These are phyloP conservation scores for Epinotia brunnichana DNA, from an alignment of 2,888 invertebrate species.

Conservation along the genomic window DNA sequence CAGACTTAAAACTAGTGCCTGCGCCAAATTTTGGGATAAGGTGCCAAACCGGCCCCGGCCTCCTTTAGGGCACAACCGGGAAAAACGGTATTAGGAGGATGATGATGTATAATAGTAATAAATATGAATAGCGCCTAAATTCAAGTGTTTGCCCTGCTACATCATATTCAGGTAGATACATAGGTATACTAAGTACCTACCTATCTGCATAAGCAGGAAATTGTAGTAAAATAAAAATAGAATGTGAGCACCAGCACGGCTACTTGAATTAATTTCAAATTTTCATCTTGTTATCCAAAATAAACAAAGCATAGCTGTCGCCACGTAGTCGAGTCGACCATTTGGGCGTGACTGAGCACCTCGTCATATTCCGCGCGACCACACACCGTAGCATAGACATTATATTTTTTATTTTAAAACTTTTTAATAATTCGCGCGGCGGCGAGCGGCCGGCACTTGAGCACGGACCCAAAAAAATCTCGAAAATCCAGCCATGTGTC, in stretches of 20 bases:
- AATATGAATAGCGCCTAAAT: no score
- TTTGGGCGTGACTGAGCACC: slow-evolving; percentile 61
- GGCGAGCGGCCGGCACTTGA: slow-evolving; percentile 72
- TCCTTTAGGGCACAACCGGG: no score
- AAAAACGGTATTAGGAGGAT: no score
- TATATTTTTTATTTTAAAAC: slow-evolving; percentile 72
- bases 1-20: no score
- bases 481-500: slow-evolving; percentile 77
- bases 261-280: slow-evolving; percentile 24
- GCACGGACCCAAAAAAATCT: slow-evolving; percentile 79
- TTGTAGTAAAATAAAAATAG: slow-evolving; percentile 9
- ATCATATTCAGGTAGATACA: no score
- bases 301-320: slow-evolving; percentile 22
- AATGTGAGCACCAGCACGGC: slow-evolving; percentile 6
- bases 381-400: slow-evolving; percentile 63
- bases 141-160: no score
- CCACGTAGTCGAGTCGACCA: slow-evolving; percentile 49
- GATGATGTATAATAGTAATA: no score
- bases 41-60: no score
- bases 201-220: neutral
- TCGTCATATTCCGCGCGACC: slow-evolving; percentile 66
- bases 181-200: no score
- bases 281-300: slow-evolving; percentile 30
- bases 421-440: slow-evolving; percentile 80
- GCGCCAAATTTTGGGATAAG: no score